Base-by-base conservation (phyloP, 2,113 vertebrate genomes). In the Thomomys bottae region DNA sequence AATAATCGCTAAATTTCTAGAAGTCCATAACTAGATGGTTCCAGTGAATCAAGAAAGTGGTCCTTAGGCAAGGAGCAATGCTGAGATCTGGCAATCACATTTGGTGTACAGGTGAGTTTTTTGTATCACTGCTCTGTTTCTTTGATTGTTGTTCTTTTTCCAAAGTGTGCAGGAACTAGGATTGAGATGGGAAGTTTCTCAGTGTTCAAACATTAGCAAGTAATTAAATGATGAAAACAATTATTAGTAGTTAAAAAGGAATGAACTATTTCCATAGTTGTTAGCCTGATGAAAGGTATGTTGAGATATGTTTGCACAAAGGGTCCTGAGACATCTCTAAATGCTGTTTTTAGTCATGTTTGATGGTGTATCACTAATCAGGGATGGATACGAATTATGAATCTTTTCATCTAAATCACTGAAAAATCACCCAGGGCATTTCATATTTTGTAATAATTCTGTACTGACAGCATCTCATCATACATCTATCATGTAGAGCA, bases 11-110 rank as follows among this genome's bases (percentile, higher is more conserved):
- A 32, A 30, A 23, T 28, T 3, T 32, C 14, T 66, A 21, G 82
- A 28, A 18, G 20, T 54, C 36, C 11, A 38, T 10, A 17, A 4
- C 1, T 8, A 34, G 18, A 67, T n/a, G 36, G 70, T 15, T 10
- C 10, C 42, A 5, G 8, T 24, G 34, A 59, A 14, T 7, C 38
- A 23, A 45, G 20, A 1, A 30, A 2, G 20, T 59, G 11, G 17
- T 3, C 28, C 8, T 0, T 2, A 61, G 61, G 1, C 15, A 3
- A 36, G 3, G 10, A 21, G 8, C 5, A 70, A 1, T 6, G 5
- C 18, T 45, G 17, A 21, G 23, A 10, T 26, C 26, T 38, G 15
- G 32, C 24, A 64, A 68, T 24, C 4, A 4, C 45, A 32, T 64
- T 23, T 10, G 70, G 1, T 6, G 8, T 68, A 6, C 10, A 66